phyloP scores from a whole-genome alignment of 2,888 invertebrate genomes.

The Lochmaea crataegi region DNA sequence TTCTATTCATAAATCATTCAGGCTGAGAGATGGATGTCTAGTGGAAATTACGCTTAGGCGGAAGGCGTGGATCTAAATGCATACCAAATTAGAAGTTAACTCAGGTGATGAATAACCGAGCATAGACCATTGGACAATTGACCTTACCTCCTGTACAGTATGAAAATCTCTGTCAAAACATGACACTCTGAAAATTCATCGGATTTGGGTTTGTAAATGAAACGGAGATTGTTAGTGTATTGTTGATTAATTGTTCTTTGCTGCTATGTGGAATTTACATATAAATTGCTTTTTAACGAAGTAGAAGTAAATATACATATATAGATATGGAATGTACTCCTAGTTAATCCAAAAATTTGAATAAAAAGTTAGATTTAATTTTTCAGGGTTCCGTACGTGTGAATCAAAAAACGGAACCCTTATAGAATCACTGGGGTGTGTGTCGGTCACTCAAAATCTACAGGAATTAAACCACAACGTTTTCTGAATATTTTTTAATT shows the following conservation, averaged over 20 bases:
- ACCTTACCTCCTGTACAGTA: conserved; percentile 9
- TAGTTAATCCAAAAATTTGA: no score
- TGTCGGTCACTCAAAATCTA: no score
- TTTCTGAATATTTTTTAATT: no score
- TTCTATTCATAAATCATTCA: conserved; percentile 24
- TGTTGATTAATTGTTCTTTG: neutral
- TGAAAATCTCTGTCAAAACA: neutral
- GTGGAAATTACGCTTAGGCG: conserved; percentile 23
- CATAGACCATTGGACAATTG: conserved; percentile 19
- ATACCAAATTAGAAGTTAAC: conserved; percentile 27
- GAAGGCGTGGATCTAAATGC: conserved; percentile 24
- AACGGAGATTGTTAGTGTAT: conserved; percentile 2
- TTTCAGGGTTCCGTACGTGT: no score
- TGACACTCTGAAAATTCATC: neutral
- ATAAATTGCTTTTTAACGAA: neutral
- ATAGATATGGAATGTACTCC: no score
- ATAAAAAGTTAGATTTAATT: no score
- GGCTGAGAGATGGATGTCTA: conserved; percentile 5
- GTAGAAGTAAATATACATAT: neutral
- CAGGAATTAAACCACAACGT: no score
- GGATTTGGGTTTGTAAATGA: neutral
- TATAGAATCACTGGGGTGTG: no score
- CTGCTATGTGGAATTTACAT: neutral
- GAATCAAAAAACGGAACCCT: no score
- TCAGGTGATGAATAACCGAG: conserved; percentile 22